These are phyloP conservation scores for Columba janthina DNA, from an alignment of 2,113 vertebrate species.

Conservation along the genomic window DNA sequence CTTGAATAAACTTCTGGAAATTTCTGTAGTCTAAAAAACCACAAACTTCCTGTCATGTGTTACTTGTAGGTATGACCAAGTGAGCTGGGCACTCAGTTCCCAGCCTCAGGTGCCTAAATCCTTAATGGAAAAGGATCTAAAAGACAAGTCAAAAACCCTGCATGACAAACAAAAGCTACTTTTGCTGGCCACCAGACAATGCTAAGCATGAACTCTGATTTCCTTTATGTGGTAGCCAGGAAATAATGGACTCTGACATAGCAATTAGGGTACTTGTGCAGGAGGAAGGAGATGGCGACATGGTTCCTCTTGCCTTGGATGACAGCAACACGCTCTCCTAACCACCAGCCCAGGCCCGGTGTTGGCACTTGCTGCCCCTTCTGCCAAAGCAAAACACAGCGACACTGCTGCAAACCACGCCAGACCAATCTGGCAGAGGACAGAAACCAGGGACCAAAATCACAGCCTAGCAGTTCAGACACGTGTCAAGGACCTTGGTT, in stretches of 20 bases:
- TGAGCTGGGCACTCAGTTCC: not conserved
- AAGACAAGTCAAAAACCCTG: not conserved
- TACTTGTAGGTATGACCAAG: not conserved
- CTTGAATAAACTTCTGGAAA: not conserved
- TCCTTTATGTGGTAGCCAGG: not conserved
- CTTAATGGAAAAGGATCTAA: not conserved
- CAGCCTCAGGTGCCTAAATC: not conserved
- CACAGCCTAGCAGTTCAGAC: not conserved
- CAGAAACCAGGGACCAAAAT: not conserved
- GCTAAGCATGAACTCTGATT: not conserved
- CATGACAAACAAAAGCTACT: not conserved
- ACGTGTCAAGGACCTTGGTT: not conserved
- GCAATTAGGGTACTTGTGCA: not conserved
- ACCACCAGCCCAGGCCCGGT: not conserved
- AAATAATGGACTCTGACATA: not conserved
- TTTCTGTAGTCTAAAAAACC: not conserved
- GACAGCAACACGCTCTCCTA: not conserved
- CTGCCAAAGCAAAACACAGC: not conserved
- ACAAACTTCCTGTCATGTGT: not conserved
- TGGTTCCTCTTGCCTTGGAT: fast-evolving
- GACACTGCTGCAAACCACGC: not conserved
- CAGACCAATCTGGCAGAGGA: not conserved
- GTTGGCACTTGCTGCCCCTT: not conserved
- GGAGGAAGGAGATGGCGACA: not conserved
- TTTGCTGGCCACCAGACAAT: not conserved